Evolutionary conservation across 2,797 vertebrate species (phyloP).

Genomic region (Mico argentatus): DNA sequence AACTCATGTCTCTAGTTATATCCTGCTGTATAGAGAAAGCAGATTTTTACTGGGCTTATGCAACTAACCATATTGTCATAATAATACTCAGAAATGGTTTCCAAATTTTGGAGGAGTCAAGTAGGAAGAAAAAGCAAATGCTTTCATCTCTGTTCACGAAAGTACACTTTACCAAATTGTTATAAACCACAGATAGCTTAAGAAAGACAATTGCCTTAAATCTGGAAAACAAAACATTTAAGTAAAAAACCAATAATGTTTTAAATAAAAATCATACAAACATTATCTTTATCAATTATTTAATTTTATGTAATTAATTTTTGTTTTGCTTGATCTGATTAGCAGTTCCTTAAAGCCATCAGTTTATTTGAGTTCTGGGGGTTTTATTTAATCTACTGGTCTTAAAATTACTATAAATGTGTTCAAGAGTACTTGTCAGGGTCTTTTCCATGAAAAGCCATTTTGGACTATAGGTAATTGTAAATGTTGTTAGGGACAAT

Average conservation of each 20-base stretch:
- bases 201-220: not conserved
- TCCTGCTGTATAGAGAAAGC: not conserved
- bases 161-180: not conserved
- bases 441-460: not conserved
- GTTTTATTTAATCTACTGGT: not conserved
- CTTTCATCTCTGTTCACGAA: not conserved
- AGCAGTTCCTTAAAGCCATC: not conserved
- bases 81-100: not conserved
- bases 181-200: not conserved
- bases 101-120: not conserved
- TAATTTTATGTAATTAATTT: not conserved
- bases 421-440: not conserved
- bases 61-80: not conserved
- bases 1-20: not conserved
- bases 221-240: not conserved
- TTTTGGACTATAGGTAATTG: not conserved
- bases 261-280: not conserved
- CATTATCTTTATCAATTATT: not conserved
- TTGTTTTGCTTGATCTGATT: not conserved
- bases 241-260: not conserved
- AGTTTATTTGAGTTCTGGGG: not conserved
- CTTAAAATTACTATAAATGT: not conserved
- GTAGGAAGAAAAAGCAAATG: not conserved
- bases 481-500: not conserved
- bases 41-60: not conserved